These are phyloP conservation scores for Crossocerus cetratus DNA, from an alignment of 2,888 invertebrate species.

Conservation along the genomic window DNA sequence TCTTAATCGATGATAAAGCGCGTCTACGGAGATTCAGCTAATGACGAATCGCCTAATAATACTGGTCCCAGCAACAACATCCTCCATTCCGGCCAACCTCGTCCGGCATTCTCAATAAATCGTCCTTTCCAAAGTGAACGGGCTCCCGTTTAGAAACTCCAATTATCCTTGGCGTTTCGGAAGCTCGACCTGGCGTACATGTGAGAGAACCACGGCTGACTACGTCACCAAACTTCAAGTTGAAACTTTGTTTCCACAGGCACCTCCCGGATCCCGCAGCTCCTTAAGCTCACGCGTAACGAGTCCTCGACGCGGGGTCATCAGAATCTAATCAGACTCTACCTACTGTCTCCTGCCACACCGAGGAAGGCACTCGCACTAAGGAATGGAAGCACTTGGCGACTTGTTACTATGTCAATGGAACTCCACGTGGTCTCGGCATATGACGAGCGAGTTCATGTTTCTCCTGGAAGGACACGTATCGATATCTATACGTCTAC, in stretches of 20 bases:
- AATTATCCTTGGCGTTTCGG: constrained; percentile 48
- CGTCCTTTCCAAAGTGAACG: constrained; percentile 35
- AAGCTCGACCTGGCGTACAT: constrained; percentile 36
- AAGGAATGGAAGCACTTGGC: neutral
- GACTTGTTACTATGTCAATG: constrained; percentile 34
- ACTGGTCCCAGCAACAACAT: constrained; percentile 35
- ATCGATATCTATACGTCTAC: constrained; percentile 8
- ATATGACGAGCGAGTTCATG: constrained; percentile 33
- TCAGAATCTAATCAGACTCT: constrained; percentile 54
- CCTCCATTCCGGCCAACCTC: neutral
- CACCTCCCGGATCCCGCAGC: constrained; percentile 22
- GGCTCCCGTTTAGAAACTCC: constrained; percentile 47
- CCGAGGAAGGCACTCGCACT: neutral
- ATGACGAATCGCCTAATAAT: constrained; percentile 59
- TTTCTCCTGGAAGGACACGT: neutral
- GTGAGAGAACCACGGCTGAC: constrained; percentile 19
- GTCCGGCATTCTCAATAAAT: constrained; percentile 36
- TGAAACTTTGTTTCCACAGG: constrained; percentile 42
- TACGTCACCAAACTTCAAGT: constrained; percentile 25
- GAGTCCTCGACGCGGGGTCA: constrained; percentile 34
- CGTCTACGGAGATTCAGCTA: constrained; percentile 36
- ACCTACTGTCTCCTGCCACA: constrained; percentile 17
- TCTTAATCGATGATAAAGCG: constrained; percentile 56
- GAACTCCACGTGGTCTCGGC: constrained; percentile 26
- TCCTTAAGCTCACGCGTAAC: constrained; percentile 45